Percentiles rank a stretch among this genome's conserved stretches.
Conservation (phyloP, 2,888 invertebrate genomes). For the Cheilosia vulpina region DNA sequence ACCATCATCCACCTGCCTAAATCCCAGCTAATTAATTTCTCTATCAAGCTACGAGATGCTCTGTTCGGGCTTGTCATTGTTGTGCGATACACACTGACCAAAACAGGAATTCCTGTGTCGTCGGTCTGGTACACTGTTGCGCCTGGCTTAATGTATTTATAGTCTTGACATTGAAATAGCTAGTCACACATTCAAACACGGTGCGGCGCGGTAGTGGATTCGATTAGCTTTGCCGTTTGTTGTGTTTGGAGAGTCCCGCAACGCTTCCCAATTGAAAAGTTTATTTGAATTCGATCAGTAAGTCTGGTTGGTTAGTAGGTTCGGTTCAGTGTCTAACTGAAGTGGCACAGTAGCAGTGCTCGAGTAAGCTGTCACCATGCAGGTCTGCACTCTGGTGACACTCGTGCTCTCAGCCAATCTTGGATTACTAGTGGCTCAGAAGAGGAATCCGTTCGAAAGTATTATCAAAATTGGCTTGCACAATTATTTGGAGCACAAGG, state of each 20-base stretch:
- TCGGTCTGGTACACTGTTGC: neutral
- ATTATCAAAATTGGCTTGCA: constrained; percentile 58
- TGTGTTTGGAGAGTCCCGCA: constrained; percentile 20
- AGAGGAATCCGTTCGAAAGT: constrained; percentile 24
- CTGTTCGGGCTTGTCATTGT: constrained; percentile 1
- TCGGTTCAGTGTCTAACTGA: constrained; percentile 36
- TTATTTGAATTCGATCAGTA: constrained; percentile 29
- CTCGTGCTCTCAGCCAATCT: constrained; percentile 10
- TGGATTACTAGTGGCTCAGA: constrained; percentile 17
- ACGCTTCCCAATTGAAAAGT: constrained; percentile 19
- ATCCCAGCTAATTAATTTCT: neutral
- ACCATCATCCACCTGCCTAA: neutral
- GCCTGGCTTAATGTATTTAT: constrained; percentile 24
- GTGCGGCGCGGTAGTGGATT: neutral
- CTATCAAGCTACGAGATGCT: neutral
- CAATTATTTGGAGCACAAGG: constrained; percentile 57
- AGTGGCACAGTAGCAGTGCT: neutral
- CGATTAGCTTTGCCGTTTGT: constrained; percentile 8
- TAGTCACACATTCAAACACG: constrained; percentile 33
- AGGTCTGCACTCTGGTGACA: constrained; percentile 16
- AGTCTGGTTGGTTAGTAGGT: neutral
- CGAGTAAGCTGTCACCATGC: constrained; percentile 32
- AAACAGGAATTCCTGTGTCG: constrained; percentile 38
- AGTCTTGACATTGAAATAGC: constrained; percentile 48
- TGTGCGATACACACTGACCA: constrained; percentile 10